phyloP scores from a whole-genome alignment of 1,140 invertebrate genomes.

The Gonioctena quinquepunctata region DNA sequence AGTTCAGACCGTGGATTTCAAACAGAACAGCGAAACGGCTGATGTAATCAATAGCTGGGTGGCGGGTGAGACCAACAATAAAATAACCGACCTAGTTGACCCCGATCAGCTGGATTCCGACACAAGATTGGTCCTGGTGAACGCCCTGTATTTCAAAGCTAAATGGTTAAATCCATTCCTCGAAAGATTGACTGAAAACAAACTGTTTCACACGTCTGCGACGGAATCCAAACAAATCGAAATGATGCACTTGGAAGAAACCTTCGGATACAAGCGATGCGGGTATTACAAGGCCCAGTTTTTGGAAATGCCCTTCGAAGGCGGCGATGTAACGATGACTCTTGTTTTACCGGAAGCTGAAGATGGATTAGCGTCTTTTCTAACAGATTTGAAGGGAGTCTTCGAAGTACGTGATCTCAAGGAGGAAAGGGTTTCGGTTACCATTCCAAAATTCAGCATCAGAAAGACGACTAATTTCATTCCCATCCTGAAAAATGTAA shows the following conservation, averaged over 20 bases:
- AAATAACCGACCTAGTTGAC: slow-evolving; percentile 69
- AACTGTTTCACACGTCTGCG: slow-evolving; percentile 56
- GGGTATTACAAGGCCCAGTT: slow-evolving; percentile 56
- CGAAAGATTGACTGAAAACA: slow-evolving; percentile 51
- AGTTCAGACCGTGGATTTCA: slow-evolving; percentile 62
- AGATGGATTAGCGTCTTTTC: slow-evolving; percentile 53
- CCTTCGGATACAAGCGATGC: slow-evolving; percentile 57
- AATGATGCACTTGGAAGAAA: slow-evolving; percentile 80
- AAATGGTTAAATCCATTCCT: slow-evolving; percentile 64
- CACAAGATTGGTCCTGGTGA: slow-evolving; percentile 71
- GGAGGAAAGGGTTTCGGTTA: slow-evolving; percentile 2
- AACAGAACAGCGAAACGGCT: slow-evolving; percentile 47
- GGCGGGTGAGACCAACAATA: slow-evolving; percentile 69
- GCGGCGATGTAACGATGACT: slow-evolving; percentile 61
- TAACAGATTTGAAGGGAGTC: slow-evolving; percentile 9
- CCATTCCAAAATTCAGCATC: slow-evolving; percentile 70
- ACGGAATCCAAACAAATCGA: slow-evolving; percentile 73
- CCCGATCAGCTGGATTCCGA: slow-evolving; percentile 58
- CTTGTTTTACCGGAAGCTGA: slow-evolving; percentile 65
- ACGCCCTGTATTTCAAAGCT: slow-evolving; percentile 85
- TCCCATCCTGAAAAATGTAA: slow-evolving; percentile 60
- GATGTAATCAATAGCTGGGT: slow-evolving; percentile 72
- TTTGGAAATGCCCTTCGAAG: slow-evolving; percentile 61
- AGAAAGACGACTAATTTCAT: slow-evolving; percentile 62
- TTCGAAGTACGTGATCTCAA: neutral